phyloP scores from a whole-genome alignment of 2,797 vertebrate species.

The Cryptoprocta ferox region DNA sequence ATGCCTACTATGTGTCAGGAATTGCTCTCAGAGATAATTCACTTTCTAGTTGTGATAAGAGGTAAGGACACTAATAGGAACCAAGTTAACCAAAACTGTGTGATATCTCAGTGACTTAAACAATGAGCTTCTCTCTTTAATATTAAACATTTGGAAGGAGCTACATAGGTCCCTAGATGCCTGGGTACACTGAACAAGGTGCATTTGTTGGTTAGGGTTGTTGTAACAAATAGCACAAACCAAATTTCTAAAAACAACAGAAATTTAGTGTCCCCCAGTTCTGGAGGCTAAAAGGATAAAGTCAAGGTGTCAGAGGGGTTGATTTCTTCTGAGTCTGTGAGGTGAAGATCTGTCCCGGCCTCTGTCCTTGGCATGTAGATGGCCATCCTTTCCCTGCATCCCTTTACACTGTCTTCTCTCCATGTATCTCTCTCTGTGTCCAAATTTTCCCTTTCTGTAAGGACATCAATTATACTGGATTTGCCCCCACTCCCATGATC shows the following conservation, averaged over 20 bases:
- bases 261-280: background rate
- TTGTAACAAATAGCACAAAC: background rate
- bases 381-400: background rate
- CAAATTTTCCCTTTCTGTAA: background rate
- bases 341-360: too few species aligned
- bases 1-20: background rate
- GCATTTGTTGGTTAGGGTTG: background rate
- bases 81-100: background rate
- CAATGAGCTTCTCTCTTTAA: background rate
- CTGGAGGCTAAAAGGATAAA: background rate
- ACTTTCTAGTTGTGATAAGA: background rate
- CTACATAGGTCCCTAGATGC: too few species aligned
- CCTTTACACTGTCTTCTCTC: background rate
- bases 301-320: background rate
- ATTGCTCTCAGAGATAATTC: background rate
- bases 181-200: background rate
- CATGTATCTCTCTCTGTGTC: background rate
- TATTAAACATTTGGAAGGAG: background rate
- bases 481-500: background rate
- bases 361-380: background rate
- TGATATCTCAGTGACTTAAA: background rate
- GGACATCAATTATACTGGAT: background rate
- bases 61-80: background rate
- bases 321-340: background rate
- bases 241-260: background rate